Percentiles rank a stretch among this genome's conserved stretches.
Evolutionary conservation across 2,113 vertebrate genomes (phyloP).

Genomic region (Oncorhynchus mykiss): DNA sequence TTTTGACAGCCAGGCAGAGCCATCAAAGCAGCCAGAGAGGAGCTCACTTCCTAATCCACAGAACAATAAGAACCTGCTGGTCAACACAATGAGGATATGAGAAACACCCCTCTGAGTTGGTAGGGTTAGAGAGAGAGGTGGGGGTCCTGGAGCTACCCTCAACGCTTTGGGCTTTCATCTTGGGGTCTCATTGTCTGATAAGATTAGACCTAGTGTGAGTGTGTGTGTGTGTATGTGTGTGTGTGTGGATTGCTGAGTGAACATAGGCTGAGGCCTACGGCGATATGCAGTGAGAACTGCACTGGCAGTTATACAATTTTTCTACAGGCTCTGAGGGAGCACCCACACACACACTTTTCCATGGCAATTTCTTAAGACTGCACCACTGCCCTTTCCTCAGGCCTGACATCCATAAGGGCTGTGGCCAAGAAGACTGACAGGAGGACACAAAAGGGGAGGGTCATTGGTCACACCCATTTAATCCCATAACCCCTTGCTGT

Average conservation of each 20-base stretch:
- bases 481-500: not conserved
- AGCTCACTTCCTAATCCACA: not conserved
- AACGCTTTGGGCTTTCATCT: not conserved
- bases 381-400: not conserved
- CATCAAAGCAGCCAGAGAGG: not conserved
- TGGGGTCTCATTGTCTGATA: not conserved
- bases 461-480: not conserved
- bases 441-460: not conserved
- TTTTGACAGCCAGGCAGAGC: not conserved
- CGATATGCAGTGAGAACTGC: no score
- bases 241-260: no score
- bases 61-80: not conserved
- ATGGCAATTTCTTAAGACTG: no score
- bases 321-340: no score
- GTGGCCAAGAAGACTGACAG: not conserved
- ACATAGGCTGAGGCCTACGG: no score
- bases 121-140: not conserved
- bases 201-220: not conserved
- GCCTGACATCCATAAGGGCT: not conserved
- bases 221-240: no score
- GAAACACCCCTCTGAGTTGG: not conserved
- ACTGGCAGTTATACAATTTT: no score
- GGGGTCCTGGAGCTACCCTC: not conserved
- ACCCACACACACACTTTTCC: no score
- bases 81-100: not conserved